Conservation (phyloP, 2,888 invertebrate genomes). For the Drosophila engyochracea region DNA sequence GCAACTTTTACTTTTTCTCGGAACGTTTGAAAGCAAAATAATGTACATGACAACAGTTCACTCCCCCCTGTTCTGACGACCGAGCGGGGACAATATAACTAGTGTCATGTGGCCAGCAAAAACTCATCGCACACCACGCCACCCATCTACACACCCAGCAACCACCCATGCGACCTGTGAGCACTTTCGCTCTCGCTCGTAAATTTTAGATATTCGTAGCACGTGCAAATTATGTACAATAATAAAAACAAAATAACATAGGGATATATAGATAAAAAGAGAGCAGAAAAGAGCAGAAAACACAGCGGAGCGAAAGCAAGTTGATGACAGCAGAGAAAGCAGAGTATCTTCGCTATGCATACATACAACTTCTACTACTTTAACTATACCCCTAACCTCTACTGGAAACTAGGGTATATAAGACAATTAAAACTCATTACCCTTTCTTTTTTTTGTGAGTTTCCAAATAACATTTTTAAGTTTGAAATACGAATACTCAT, state of each 20-base stretch:
- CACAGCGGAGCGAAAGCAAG: conserved; percentile 5
- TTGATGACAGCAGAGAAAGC: background rate
- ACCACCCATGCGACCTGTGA: conserved; percentile 60
- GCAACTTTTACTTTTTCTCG: conserved; percentile 71
- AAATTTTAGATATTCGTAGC: conserved; percentile 80
- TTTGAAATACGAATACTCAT: background rate
- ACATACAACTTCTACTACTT: background rate
- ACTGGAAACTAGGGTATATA: background rate
- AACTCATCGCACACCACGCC: background rate
- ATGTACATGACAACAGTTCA: conserved; percentile 71
- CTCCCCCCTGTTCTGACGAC: background rate
- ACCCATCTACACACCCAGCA: conserved; percentile 1
- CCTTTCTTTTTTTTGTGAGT: background rate
- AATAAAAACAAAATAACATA: conserved; percentile 51
- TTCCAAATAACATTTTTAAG: background rate
- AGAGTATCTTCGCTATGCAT: background rate
- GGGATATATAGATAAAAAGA: conserved; percentile 2
- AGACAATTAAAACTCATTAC: background rate
- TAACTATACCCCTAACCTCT: background rate
- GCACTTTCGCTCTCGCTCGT: conserved; percentile 72
- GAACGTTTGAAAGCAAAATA: conserved; percentile 74
- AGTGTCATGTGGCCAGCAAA: conserved; percentile 51
- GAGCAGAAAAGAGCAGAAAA: background rate
- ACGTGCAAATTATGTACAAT: conserved; percentile 82
- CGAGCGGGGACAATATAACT: conserved; percentile 45